phyloP scores from a whole-genome alignment of 2,797 vertebrate genomes.

The Bradypodion ventrale region DNA sequence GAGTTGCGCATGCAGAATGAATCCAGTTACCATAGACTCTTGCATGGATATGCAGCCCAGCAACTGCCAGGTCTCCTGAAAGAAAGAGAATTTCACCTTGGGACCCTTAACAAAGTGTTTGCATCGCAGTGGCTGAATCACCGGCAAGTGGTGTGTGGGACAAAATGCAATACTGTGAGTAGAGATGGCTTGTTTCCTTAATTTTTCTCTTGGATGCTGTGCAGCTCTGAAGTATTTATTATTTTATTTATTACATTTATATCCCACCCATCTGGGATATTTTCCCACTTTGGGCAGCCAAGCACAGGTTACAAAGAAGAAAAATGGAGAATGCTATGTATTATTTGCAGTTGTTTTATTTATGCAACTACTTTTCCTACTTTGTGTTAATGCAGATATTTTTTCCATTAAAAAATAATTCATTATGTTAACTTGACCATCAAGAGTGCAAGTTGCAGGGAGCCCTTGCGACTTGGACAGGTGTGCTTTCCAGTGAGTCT shows the following conservation, averaged over 20 bases:
- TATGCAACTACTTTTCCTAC: too few species aligned
- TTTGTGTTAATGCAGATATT: not conserved
- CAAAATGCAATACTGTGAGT: slow-evolving; percentile 98
- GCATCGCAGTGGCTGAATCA: slow-evolving; percentile 99
- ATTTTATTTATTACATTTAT: too few species aligned
- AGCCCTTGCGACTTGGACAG: too few species aligned
- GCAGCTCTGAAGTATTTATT: too few species aligned
- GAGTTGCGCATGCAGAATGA: slow-evolving; percentile 87
- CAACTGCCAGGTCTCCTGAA: slow-evolving; percentile 89
- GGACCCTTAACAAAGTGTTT: slow-evolving; percentile 96
- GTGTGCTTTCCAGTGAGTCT: too few species aligned
- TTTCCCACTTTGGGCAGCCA: too few species aligned
- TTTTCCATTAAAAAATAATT: not conserved
- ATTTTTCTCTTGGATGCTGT: not conserved
- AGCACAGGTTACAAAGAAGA: not conserved
- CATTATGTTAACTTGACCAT: too few species aligned
- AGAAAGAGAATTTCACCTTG: slow-evolving; percentile 93
- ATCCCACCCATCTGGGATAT: too few species aligned
- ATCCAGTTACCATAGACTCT: slow-evolving; percentile 83
- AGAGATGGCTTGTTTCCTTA: not conserved
- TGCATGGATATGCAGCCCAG: slow-evolving; percentile 90
- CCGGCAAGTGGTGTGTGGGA: slow-evolving; percentile 95
- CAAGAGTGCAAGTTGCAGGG: too few species aligned
- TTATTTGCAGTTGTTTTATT: not conserved
- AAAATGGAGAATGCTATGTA: not conserved